phyloP scores from a whole-genome alignment of 2,113 vertebrate genomes.

The Urocolius indicus region DNA sequence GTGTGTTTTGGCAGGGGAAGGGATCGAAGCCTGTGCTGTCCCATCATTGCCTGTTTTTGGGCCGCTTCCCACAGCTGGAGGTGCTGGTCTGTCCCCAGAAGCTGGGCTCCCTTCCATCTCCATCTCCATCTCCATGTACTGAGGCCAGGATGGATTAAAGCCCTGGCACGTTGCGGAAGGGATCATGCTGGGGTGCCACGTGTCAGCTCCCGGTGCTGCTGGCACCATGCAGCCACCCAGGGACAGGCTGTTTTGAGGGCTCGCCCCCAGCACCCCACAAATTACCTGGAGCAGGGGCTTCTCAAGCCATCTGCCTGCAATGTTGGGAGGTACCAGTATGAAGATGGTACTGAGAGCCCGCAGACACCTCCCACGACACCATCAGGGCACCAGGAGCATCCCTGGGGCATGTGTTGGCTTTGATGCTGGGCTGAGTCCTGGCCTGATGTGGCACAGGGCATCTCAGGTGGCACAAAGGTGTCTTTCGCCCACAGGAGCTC shows the following conservation, averaged over 20 bases:
- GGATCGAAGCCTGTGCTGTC: no score
- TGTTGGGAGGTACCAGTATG: not conserved
- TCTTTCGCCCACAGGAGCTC: not conserved
- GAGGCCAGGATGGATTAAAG: not conserved
- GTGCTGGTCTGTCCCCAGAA: no score
- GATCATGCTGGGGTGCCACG: not conserved
- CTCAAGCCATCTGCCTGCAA: not conserved
- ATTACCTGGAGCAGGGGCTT: not conserved
- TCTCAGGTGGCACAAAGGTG: not conserved
- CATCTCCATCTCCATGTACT: not conserved
- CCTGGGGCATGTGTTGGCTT: not conserved
- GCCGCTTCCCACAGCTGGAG: not conserved
- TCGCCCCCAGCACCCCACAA: not conserved
- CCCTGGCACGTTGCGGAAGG: not conserved
- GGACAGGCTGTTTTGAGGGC: accelerated
- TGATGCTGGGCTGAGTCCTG: not conserved
- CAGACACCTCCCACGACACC: not conserved
- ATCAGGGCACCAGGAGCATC: not conserved
- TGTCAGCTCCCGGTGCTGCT: not conserved
- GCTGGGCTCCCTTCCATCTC: no score
- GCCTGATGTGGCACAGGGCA: not conserved
- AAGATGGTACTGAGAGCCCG: not conserved
- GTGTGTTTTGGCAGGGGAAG: accelerated
- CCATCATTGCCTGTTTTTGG: accelerated
- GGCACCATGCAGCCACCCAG: not conserved